Evolutionary conservation across 1,140 invertebrate genomes (phyloP), one percentile per base, ranked within the genome.

Genomic region (Cydia amplana): DNA sequence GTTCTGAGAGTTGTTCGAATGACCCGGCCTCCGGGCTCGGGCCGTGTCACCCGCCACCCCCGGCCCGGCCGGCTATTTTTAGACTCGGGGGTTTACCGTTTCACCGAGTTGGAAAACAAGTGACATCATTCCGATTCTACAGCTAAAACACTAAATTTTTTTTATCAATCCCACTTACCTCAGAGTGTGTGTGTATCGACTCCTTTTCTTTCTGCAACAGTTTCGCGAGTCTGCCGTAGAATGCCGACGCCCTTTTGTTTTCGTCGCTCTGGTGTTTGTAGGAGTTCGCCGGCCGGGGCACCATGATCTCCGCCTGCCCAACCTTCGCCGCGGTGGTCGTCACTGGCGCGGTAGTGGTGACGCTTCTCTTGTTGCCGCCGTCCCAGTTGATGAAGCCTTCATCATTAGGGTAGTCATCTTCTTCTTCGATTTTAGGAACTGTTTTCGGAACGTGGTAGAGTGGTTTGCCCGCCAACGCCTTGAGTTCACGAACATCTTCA

Each of bases 301-400:
- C 84, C 2, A 95, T 93, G 10, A 95, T 93, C 86, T 95, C 95
- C 79, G 95, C 95, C 79, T 95, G 94, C 16, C 95, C 95, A 36
- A 75, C 76, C 60, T 90, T 84, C 1, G 84, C 75, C 70, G 78
- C 72, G 2, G 86, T 87, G 23, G 74, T 83, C 14, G 73, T 65
- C 16, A 78, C 67, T 4, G 90, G 90, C n/a, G 85, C 82, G 5
- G 65, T 76, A 0, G 90, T 91, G 5, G 86, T 85, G 4, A 86
- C 75, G 75, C 87, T 93, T 74, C 93, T 84, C 79, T 94, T 94
- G 80, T 91, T 93, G 43, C 92, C 90, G 43, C 92, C 90, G 64
- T 91, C 91, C 93, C 93, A 93, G 80, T 93, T 93, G 73, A 94
- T 93, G 78, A 93, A 93, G 5, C 84, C 84, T 72, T 93, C 91